A percentile compares a stretch with the other conserved stretches of the same genome.
Evolutionary conservation across 2,888 invertebrate species (phyloP).

Genomic region (Caenorhabditis drosophilae): DNA sequence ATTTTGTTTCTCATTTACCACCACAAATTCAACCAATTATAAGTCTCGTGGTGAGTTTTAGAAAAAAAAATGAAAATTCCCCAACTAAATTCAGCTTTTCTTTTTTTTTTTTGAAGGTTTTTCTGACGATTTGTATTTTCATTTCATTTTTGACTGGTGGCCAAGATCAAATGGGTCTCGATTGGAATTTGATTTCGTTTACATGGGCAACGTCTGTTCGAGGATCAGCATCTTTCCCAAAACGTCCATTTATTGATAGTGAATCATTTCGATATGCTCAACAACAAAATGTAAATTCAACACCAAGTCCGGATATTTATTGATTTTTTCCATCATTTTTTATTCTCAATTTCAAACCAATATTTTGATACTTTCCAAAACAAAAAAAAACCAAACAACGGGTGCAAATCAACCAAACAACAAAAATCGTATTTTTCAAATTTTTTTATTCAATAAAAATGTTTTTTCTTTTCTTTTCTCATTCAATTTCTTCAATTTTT

Average conservation of each 20-base stretch:
- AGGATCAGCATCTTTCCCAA: constrained; percentile 25
- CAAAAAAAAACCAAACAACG: no score
- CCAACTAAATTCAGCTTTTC: no score
- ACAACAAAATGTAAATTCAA: constrained; percentile 37
- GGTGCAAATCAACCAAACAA: no score
- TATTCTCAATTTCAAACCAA: no score
- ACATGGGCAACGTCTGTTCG: constrained; percentile 43
- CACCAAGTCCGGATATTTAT: constrained; percentile 30
- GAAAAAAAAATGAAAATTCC: no score
- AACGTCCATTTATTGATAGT: constrained; percentile 46
- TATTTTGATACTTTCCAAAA: no score
- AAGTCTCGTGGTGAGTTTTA: constrained; percentile 18
- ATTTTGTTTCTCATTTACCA: constrained; percentile 28
- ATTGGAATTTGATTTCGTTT: constrained; percentile 56
- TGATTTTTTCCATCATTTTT: no score
- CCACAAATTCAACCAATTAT: constrained; percentile 38
- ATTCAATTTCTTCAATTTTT: constrained; percentile 45
- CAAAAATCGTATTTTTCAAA: no score
- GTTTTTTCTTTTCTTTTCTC: no score
- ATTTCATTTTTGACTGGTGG: constrained; percentile 48
- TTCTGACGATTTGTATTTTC: background rate
- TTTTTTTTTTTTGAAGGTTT: background rate
- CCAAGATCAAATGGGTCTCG: constrained; percentile 55
- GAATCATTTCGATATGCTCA: constrained; percentile 53
- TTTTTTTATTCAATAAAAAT: no score